Evolutionary conservation across 2,888 invertebrate genomes (phyloP).

Genomic region (Melolontha melolontha): DNA sequence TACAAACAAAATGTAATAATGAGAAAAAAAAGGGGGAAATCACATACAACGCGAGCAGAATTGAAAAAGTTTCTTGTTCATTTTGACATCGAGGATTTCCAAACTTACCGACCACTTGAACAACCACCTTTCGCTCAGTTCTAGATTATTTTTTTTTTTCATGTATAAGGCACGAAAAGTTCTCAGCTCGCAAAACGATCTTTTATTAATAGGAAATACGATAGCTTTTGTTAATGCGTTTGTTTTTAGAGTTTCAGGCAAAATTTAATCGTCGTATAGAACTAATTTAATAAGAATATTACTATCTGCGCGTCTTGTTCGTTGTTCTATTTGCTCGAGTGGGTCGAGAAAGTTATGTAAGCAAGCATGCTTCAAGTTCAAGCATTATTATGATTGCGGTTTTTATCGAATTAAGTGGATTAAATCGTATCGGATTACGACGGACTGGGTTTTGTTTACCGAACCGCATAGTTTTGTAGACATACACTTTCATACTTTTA

Average conservation of each 20-base stretch:
- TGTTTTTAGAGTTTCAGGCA: neutral
- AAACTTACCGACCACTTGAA: slow-evolving; percentile 1
- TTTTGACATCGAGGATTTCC: neutral
- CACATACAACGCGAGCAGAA: slow-evolving; percentile 1
- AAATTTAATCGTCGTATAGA: slow-evolving; percentile 1
- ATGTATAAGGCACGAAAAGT: neutral
- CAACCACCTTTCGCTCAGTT: slow-evolving; percentile 1
- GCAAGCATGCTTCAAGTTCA: slow-evolving; percentile 8
- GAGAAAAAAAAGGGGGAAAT: neutral
- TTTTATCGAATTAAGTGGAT: slow-evolving; percentile 22
- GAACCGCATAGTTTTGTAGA: neutral
- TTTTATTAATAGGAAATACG: slow-evolving; percentile 22
- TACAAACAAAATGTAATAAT: too few species aligned
- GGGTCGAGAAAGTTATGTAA: slow-evolving; percentile 6
- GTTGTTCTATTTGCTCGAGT: slow-evolving; percentile 27
- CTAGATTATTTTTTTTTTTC: neutral
- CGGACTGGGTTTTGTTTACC: neutral
- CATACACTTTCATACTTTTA: too few species aligned
- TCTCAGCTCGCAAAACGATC: neutral
- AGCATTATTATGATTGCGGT: slow-evolving; percentile 26
- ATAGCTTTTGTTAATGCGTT: neutral
- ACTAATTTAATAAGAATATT: slow-evolving; percentile 2
- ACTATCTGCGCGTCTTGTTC: neutral
- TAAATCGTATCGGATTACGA: slow-evolving; percentile 21
- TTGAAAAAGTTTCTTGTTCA: slow-evolving; percentile 26